Evolutionary conservation across 2,113 vertebrate genomes (phyloP).

Genomic region (human): GRCh38 chrX:85590001-85590500

Average conservation of each 20-base stretch:
- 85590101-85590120: not conserved
- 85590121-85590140: not conserved
- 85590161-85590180: not conserved
- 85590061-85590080: slow-evolving; percentile 15
- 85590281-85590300: slow-evolving; percentile 35
- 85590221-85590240: not conserved
- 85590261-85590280: not conserved
- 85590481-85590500: slow-evolving; percentile 6
- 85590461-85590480: slow-evolving; percentile 48
- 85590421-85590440: slow-evolving; percentile 24
- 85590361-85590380: slow-evolving; percentile 7
- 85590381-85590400: not conserved
- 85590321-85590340: slow-evolving; percentile 23
- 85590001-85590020: not conserved
- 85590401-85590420: slow-evolving; percentile 33
- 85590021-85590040: not conserved
- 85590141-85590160: not conserved
- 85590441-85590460: not conserved
- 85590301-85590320: not conserved
- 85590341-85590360: not conserved
- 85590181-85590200: not conserved
- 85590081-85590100: not conserved
- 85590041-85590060: not conserved
- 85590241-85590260: not conserved
- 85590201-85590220: not conserved